Evolutionary conservation across 2,888 invertebrate genomes (phyloP), one percentile per base, ranked within the genome.

Genomic region (Cataglyphis albicans): DNA sequence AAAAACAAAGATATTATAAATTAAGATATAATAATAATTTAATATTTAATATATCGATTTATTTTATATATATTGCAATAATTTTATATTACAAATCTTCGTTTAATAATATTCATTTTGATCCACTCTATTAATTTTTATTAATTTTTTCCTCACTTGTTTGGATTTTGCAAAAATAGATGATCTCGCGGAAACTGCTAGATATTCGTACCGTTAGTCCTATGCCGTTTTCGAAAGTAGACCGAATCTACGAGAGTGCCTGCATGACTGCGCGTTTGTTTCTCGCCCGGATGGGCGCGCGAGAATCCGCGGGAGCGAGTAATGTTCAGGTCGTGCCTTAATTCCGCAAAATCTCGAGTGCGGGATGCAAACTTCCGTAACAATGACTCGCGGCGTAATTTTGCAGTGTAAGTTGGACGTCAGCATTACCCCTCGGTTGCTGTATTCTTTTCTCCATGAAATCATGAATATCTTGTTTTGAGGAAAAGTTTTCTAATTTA

Each of bases 171-270:
- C 32, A 18, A 48, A 21, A 75, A 44, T 48, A 48, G 35, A 75
- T 75, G 21, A 75, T 48, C 74, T 75, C 32, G 32, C 12, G 5
- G 44, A 32, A 35, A 21, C 32, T 48, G 21, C 32, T 63, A 48
- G 48, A 64, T 35, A 35, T 73, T 80, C 67, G 73, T 88, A 84
- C 81, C 84, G 84, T 75, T 76, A 63, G 74, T 85, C 44, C 68
- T 70, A 38, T 44, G 59, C 21, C 52, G 21, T 70, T 63, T 55
- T 57, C 64, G 86, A 67, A 88, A 88, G 82, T 87, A 86, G 88
- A 84, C 88, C 88, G 88, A 18, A 48, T 65, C 74, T 61, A 48
- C 61, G 73, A 74, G 82, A 84, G 63, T 84, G 67, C 21, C 44
- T 18, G 78, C 70, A 68, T 55, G 29, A 52, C 35, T 57, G 67